Percentiles rank a stretch among this genome's conserved stretches.
Conservation (phyloP, 2,888 invertebrate genomes). For the Papilio elwesi region DNA sequence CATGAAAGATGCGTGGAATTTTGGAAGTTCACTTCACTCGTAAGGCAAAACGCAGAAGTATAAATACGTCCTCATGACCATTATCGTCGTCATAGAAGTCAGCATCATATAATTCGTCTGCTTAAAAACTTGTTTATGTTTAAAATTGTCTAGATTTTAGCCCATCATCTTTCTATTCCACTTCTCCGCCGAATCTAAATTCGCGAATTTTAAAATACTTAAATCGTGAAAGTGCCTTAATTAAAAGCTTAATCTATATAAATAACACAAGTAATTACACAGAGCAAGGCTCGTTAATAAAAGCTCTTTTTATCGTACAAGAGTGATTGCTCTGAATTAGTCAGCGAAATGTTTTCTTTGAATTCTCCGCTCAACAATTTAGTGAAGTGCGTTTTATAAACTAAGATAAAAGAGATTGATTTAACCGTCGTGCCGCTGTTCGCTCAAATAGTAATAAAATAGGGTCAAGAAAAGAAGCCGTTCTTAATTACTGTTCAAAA, state of each 20-base stretch:
- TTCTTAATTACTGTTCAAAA: conserved; percentile 3
- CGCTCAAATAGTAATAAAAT: not conserved
- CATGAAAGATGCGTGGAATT: no score
- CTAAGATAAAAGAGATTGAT: conserved; percentile 65
- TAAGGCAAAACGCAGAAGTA: no score
- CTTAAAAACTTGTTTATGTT: no score
- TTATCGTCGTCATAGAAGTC: no score
- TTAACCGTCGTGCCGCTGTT: not conserved
- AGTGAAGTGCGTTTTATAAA: conserved; percentile 60
- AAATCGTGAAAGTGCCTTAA: not conserved
- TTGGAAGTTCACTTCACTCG: no score
- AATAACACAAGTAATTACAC: conserved; percentile 26
- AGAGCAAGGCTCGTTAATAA: conserved; percentile 18
- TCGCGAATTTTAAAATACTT: not conserved
- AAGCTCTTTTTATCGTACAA: conserved; percentile 28
- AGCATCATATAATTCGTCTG: no score
- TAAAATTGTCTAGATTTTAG: no score
- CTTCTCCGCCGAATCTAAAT: no score
- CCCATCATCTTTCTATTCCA: no score
- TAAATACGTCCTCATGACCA: no score
- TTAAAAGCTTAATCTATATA: conserved; percentile 9
- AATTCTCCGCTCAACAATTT: conserved; percentile 53
- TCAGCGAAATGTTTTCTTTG: conserved; percentile 21
- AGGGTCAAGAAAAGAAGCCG: conserved; percentile 2
- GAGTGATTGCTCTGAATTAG: conserved; percentile 31